phyloP scores from a whole-genome alignment of 2,113 vertebrate genomes.

The Turnix velox region DNA sequence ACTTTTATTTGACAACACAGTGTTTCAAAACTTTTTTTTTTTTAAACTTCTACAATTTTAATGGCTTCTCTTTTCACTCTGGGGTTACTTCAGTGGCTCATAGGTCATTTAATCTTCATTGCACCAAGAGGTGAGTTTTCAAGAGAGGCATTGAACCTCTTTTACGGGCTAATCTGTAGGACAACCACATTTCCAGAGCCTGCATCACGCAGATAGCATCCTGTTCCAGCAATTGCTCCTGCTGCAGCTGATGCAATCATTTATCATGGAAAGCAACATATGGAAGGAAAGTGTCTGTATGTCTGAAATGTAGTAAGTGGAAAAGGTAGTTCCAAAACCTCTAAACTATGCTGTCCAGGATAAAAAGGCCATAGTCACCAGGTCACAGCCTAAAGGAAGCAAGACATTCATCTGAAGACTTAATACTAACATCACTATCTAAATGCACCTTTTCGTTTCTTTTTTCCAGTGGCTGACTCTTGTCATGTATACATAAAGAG shows the following conservation, averaged over 20 bases:
- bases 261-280: not conserved
- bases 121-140: not conserved
- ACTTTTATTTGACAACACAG: not conserved
- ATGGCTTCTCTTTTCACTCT: not conserved
- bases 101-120: not conserved
- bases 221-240: not conserved
- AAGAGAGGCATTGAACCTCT: not conserved
- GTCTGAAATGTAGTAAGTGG: not conserved
- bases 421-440: not conserved
- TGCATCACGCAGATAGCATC: not conserved
- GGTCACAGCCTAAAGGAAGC: not conserved
- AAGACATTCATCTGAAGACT: not conserved
- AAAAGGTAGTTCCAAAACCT: not conserved
- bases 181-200: not conserved
- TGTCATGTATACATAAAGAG: conserved; percentile 56
- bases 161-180: not conserved
- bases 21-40: not conserved
- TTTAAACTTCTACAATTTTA: not conserved
- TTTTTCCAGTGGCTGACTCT: conserved; percentile 60
- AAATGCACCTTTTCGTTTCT: not conserved
- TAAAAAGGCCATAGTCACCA: not conserved
- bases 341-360: not conserved
- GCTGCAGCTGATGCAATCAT: conserved; percentile 1
- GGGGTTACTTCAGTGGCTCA: not conserved
- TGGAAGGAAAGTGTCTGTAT: not conserved